These are phyloP conservation scores for Hirtodrosophila alboralis DNA, from an alignment of 2,888 invertebrate genomes.

Conservation along the genomic window DNA sequence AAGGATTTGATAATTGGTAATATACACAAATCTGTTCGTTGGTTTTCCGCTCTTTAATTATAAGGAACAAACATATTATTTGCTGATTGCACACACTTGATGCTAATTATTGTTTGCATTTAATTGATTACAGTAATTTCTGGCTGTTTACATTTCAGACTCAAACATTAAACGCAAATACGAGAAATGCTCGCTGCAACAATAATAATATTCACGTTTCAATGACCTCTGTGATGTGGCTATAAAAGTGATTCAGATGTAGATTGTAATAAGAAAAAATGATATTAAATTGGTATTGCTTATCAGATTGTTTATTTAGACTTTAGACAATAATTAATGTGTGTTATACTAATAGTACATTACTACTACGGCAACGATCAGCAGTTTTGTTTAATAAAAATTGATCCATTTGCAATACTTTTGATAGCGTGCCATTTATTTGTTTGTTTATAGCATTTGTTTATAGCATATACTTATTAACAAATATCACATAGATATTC, in stretches of 20 bases:
- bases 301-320: constrained; percentile 43
- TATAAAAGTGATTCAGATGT: too few species aligned
- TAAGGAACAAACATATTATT: constrained; percentile 11
- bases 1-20: too few species aligned
- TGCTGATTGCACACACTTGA: constrained; percentile 22
- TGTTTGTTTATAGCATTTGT: constrained; percentile 53
- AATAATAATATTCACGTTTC: constrained; percentile 29
- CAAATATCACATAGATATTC: constrained; percentile 83
- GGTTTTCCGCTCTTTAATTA: not conserved
- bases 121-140: constrained; percentile 39
- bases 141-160: constrained; percentile 33
- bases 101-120: constrained; percentile 34
- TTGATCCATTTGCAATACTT: constrained; percentile 56
- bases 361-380: constrained; percentile 53
- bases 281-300: constrained; percentile 40
- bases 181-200: not conserved
- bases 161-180: not conserved
- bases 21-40: too few species aligned
- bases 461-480: constrained; percentile 78
- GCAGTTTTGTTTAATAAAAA: constrained; percentile 41
- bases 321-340: constrained; percentile 37
- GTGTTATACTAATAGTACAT: constrained; percentile 29
- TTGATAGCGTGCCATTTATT: constrained; percentile 34
- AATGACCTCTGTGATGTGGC: constrained; percentile 29
- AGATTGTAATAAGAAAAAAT: constrained; percentile 30